phyloP scores from a whole-genome alignment of 2,888 invertebrate species.

The Dynastes grantii region DNA sequence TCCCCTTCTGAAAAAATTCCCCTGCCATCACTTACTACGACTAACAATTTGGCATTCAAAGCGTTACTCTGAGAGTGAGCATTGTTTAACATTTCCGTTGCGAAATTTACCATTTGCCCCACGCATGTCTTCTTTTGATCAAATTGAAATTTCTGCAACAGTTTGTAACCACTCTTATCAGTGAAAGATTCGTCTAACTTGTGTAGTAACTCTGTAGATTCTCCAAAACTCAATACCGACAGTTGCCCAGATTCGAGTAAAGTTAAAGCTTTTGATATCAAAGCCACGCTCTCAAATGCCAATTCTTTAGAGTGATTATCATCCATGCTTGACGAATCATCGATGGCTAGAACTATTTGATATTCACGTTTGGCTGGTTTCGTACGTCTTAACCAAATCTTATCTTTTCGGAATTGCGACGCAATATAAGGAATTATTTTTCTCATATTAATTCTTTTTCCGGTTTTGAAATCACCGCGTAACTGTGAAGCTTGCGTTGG shows the following conservation, averaged over 20 bases:
- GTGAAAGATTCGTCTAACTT: constrained; percentile 89
- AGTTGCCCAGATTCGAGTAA: constrained; percentile 95
- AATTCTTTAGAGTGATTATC: constrained; percentile 91
- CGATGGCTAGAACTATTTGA: constrained; percentile 96
- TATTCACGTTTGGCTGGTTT: constrained; percentile 97
- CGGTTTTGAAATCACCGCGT: constrained; percentile 96
- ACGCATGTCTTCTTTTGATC: constrained; percentile 92
- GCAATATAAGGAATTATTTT: constrained; percentile 96
- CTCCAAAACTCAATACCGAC: constrained; percentile 93
- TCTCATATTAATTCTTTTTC: constrained; percentile 98
- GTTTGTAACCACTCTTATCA: constrained; percentile 87
- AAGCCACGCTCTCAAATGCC: constrained; percentile 94
- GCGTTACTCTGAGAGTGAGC: constrained; percentile 69
- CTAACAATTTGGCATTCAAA: constrained; percentile 86
- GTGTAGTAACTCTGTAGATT: constrained; percentile 88
- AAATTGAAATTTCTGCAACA: constrained; percentile 88
- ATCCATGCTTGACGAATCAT: constrained; percentile 95
- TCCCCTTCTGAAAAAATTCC: constrained; percentile 93
- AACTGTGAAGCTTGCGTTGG: constrained; percentile 94
- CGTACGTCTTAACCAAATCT: constrained; percentile 97
- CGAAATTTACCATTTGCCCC: constrained; percentile 86
- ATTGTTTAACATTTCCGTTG: constrained; percentile 77
- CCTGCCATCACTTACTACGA: constrained; percentile 96
- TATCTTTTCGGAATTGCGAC: constrained; percentile 98
- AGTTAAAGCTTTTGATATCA: constrained; percentile 91